phyloP scores from a whole-genome alignment of 2,888 invertebrate species.

The Drosophila anomelani region DNA sequence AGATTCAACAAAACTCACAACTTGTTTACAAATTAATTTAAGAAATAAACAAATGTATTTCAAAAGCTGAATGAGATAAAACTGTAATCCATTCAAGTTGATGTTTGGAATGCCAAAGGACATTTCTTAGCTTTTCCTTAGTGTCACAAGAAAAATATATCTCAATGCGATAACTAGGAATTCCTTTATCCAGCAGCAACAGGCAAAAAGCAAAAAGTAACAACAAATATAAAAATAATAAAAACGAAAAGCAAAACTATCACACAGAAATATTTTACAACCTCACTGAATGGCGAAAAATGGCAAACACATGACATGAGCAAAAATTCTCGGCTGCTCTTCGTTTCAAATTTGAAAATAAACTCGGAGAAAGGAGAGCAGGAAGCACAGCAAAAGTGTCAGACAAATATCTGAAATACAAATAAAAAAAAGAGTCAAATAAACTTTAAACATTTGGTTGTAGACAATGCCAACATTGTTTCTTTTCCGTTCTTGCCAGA shows the following conservation, averaged over 20 bases:
- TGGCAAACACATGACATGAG: conserved; percentile 62
- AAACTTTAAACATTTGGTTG: conserved; percentile 26
- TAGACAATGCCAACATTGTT: conserved; percentile 25
- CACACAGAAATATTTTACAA: conserved; percentile 13
- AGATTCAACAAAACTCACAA: neutral
- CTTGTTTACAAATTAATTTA: neutral
- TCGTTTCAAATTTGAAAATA: conserved; percentile 48
- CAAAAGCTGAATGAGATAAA: neutral
- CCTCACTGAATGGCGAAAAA: conserved; percentile 43
- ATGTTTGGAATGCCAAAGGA: conserved; percentile 8
- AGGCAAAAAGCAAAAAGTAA: conserved; percentile 1
- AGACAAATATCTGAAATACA: conserved; percentile 27
- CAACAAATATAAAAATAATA: neutral
- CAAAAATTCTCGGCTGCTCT: conserved; percentile 46
- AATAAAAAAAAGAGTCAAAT: neutral
- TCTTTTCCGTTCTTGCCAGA: conserved; percentile 20
- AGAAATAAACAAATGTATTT: neutral
- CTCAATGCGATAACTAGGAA: conserved; percentile 18
- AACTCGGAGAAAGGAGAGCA: conserved; percentile 25
- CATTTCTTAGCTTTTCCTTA: conserved; percentile 2
- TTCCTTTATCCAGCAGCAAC: conserved; percentile 30
- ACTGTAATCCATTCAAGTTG: neutral
- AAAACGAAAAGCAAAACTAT: conserved; percentile 7
- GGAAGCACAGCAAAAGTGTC: conserved; percentile 22
- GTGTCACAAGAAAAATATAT: conserved; percentile 15